Percentiles rank a stretch among this genome's conserved stretches.
These are phyloP conservation scores for Protonibea diacanthus DNA, from an alignment of 2,797 vertebrate genomes.

Conservation along the genomic window DNA sequence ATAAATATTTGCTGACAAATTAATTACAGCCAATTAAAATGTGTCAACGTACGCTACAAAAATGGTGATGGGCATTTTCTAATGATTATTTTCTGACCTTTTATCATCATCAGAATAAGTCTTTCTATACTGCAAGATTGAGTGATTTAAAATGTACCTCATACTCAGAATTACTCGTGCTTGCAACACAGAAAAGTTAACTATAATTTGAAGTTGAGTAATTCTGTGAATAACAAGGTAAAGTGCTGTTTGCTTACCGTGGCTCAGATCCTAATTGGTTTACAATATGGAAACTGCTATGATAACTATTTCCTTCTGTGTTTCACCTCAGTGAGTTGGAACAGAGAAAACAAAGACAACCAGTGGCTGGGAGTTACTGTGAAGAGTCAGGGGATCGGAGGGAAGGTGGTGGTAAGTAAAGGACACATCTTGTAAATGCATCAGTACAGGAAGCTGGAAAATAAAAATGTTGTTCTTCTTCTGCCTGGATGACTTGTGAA, in stretches of 20 bases:
- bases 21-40: too few relatives aligned
- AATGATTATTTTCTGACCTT: background rate
- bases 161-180: background rate
- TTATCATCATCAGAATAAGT: too few relatives aligned
- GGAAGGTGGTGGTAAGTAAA: constrained; percentile 93
- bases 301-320: constrained; percentile 40
- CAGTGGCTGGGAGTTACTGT: constrained; percentile 97
- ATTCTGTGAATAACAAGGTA: background rate
- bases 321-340: constrained; percentile 81
- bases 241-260: background rate
- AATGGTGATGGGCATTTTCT: background rate
- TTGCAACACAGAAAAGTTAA: background rate
- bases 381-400: constrained; percentile 94
- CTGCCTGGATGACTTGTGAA: background rate
- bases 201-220: background rate
- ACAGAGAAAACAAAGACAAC: constrained; percentile 95
- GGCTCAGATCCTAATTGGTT: constrained; percentile 29
- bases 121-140: too few relatives aligned
- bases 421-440: constrained; percentile 8
- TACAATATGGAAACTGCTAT: constrained; percentile 33
- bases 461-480: background rate
- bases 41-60: background rate
- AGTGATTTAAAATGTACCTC: too few relatives aligned
- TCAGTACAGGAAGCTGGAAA: background rate
- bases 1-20: too few relatives aligned